Conservation (phyloP, 2,113 vertebrate genomes). For the Seriola rivoliana region DNA sequence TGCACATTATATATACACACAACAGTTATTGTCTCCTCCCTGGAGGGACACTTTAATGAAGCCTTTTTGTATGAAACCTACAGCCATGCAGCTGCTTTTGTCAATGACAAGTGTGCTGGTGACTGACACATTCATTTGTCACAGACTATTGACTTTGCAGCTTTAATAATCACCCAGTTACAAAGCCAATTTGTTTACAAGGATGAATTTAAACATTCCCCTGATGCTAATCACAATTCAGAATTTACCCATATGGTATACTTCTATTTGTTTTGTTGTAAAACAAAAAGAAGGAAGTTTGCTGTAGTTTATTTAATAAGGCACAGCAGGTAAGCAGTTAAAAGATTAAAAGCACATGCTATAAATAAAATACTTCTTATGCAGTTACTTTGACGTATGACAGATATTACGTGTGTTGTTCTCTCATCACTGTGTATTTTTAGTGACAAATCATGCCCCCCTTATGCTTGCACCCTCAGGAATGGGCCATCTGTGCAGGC, state of each 20-base stretch:
- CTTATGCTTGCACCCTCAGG: constrained; percentile 42
- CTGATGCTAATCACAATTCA: neutral
- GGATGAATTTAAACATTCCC: neutral
- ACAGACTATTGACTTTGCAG: constrained; percentile 14
- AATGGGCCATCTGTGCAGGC: constrained; percentile 74
- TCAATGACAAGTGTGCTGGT: constrained; percentile 8
- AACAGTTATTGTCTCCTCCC: constrained; percentile 16
- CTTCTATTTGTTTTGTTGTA: neutral
- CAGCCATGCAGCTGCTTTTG: constrained; percentile 7
- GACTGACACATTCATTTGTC: neutral
- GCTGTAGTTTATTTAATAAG: neutral
- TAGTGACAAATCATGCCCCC: constrained; percentile 53
- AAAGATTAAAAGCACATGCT: neutral
- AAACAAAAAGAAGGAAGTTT: neutral
- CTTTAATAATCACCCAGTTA: constrained; percentile 4
- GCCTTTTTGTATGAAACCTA: constrained; percentile 8
- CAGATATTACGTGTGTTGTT: constrained; percentile 5
- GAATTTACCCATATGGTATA: neutral
- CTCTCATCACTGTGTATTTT: constrained; percentile 59
- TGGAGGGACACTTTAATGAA: constrained; percentile 32
- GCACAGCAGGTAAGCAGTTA: neutral
- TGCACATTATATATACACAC: constrained; percentile 2
- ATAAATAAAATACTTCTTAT: constrained; percentile 1
- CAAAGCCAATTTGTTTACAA: neutral
- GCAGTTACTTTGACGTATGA: constrained; percentile 31